Evolutionary conservation across 1,140 invertebrate genomes (phyloP).

Genomic region (Trachymyrmex cornetzi): DNA sequence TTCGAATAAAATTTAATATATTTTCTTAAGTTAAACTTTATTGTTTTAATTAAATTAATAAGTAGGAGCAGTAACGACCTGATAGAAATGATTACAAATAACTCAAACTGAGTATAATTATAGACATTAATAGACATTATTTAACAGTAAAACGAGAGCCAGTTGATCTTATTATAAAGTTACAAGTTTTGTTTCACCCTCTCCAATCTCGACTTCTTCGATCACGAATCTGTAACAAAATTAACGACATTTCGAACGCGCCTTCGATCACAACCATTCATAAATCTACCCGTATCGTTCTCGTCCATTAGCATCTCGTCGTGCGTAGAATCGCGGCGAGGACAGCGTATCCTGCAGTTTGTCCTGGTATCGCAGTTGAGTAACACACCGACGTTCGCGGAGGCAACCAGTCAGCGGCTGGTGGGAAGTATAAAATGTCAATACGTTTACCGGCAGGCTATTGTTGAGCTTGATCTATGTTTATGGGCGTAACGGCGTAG

Average conservation of each 20-base stretch:
- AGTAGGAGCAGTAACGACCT: too few species aligned
- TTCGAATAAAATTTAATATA: too few species aligned
- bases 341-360: conserved; percentile 78
- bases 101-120: too few species aligned
- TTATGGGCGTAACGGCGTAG: conserved; percentile 73
- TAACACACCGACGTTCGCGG: conserved; percentile 71
- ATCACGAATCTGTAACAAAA: background rate
- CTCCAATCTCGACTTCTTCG: background rate
- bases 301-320: conserved; percentile 81
- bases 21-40: too few species aligned
- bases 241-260: background rate
- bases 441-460: conserved; percentile 81
- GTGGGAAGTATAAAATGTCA: conserved; percentile 81
- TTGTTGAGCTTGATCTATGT: conserved; percentile 82
- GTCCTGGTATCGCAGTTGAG: conserved; percentile 79
- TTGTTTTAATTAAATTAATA: too few species aligned
- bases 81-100: too few species aligned
- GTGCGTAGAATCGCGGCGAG: conserved; percentile 77
- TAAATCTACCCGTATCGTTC: conserved; percentile 75
- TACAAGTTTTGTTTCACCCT: conserved; percentile 15
- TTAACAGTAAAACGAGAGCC: too few species aligned
- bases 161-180: background rate
- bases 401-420: conserved; percentile 72
- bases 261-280: conserved; percentile 44
- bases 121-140: too few species aligned